phyloP scores from a whole-genome alignment of 2,797 vertebrate species.

The Alcedo quadribrachys region DNA sequence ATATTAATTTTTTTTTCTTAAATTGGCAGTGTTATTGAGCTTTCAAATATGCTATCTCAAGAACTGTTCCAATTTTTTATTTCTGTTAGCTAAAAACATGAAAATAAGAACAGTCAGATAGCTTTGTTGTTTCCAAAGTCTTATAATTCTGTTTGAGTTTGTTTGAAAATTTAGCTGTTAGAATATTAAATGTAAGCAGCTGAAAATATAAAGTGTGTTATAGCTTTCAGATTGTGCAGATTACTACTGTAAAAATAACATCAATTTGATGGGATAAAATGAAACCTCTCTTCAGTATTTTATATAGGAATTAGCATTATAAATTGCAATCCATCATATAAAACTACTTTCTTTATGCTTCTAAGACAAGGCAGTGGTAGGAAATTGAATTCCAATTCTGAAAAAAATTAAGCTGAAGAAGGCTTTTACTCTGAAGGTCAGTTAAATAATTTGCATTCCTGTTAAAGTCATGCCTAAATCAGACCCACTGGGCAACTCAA shows the following conservation, averaged over 20 bases:
- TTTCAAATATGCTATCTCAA: not conserved
- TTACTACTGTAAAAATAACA: not conserved
- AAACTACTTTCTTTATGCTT: not conserved
- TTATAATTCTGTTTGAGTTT: not conserved
- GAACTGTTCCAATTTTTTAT: not conserved
- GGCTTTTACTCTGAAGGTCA: not conserved
- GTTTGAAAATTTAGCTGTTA: constrained; percentile 11
- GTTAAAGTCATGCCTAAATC: not conserved
- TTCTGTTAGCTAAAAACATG: not conserved
- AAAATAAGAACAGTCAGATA: not conserved
- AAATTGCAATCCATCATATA: not conserved
- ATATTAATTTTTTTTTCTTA: not conserved
- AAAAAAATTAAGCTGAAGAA: not conserved
- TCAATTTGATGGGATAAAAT: not conserved
- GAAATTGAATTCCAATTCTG: not conserved
- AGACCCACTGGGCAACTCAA: not conserved
- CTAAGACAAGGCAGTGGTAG: not conserved
- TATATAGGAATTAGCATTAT: not conserved
- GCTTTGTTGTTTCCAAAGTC: not conserved
- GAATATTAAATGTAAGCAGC: not conserved
- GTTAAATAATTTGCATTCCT: not conserved
- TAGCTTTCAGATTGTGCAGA: not conserved
- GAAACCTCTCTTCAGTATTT: not conserved
- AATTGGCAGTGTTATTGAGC: not conserved
- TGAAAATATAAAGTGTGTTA: not conserved